These are phyloP conservation scores for Elgonia sp. DNA, from an alignment of 2,888 invertebrate species.

Conservation along the genomic window DNA sequence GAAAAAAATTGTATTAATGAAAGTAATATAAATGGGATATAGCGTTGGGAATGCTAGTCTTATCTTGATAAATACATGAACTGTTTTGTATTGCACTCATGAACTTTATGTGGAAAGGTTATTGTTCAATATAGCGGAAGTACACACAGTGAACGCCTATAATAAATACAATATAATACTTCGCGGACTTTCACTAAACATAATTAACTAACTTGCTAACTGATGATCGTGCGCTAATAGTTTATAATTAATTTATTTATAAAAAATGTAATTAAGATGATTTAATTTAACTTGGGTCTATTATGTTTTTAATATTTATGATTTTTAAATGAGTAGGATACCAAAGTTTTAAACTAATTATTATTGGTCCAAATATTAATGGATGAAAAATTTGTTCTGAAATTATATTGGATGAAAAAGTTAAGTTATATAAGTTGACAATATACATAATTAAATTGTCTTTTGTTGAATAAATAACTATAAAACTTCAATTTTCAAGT, in stretches of 20 bases:
- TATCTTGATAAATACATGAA: slow-evolving; percentile 64
- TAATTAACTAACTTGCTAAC: slow-evolving; percentile 47
- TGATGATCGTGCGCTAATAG: slow-evolving; percentile 23
- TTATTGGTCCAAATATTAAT: no score
- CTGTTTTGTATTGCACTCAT: slow-evolving; percentile 58
- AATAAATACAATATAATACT: slow-evolving; percentile 57
- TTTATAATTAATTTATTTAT: slow-evolving; percentile 39
- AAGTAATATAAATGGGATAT: slow-evolving; percentile 36
- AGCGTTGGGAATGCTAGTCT: slow-evolving; percentile 44
- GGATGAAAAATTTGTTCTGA: no score
- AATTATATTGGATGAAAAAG: no score
- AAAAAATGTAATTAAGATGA: neutral
- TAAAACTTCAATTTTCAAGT: no score
- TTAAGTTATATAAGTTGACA: no score
- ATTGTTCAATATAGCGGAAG: slow-evolving; percentile 67
- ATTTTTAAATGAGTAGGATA: neutral
- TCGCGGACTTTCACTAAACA: slow-evolving; percentile 57
- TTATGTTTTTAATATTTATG: no score
- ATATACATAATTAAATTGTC: no score
- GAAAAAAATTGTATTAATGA: slow-evolving; percentile 41
- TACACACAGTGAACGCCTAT: slow-evolving; percentile 58
- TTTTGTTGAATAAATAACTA: no score
- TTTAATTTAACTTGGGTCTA: no score
- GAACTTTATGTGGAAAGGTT: slow-evolving; percentile 68
- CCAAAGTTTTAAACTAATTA: neutral